phyloP scores from a whole-genome alignment of 2,888 invertebrate genomes.

The Lutraria lutraria region DNA sequence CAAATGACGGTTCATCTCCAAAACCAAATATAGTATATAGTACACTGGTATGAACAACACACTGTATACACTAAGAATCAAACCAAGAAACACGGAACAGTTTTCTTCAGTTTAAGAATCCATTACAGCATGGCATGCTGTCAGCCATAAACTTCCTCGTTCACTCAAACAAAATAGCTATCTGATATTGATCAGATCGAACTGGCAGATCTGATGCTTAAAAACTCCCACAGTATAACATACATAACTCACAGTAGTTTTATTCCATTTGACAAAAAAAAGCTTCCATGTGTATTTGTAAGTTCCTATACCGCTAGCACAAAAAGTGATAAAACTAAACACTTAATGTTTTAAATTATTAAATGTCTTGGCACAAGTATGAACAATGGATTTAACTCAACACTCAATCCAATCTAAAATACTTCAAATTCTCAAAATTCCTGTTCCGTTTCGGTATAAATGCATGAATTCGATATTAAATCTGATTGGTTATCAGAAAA shows the following conservation, averaged over 20 bases:
- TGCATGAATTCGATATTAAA: neutral
- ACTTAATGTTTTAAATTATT: no score
- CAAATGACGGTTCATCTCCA: no score
- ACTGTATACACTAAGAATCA: neutral
- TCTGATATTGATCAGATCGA: constrained; percentile 5
- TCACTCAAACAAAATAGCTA: constrained; percentile 1
- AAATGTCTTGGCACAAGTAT: no score
- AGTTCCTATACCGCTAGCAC: no score
- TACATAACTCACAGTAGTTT: no score
- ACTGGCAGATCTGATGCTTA: neutral
- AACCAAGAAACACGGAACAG: neutral
- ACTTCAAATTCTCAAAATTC: constrained; percentile 1
- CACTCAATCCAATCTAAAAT: neutral
- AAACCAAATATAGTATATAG: no score
- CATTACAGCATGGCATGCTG: neutral
- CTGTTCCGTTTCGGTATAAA: neutral
- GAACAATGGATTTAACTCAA: neutral
- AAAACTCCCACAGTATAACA: neutral
- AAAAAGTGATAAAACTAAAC: no score
- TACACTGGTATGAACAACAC: no score
- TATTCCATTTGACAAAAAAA: neutral
- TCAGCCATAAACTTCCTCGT: neutral
- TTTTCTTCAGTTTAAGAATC: neutral
- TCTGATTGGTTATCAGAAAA: neutral
- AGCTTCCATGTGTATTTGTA: neutral